These are phyloP conservation scores for Hycleus cichorii DNA, from an alignment of 1,140 invertebrate species.

Conservation along the genomic window DNA sequence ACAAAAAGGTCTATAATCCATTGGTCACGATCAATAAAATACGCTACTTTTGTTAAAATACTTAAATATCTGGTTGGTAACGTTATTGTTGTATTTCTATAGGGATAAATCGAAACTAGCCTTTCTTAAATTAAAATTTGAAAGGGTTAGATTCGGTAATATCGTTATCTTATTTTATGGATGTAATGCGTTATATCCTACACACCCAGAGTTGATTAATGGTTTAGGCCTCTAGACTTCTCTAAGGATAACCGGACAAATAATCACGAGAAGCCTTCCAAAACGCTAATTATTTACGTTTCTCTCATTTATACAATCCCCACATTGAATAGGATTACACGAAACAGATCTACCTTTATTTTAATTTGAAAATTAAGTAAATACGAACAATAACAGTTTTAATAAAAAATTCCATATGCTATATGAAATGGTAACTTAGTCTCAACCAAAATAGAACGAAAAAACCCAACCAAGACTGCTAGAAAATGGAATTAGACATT, in stretches of 20 bases:
- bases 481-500: too few relatives aligned
- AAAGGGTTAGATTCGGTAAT: conserved; percentile 6
- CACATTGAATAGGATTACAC: conserved; percentile 3
- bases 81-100: neutral
- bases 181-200: conserved; percentile 11
- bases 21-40: too few relatives aligned
- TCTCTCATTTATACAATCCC: conserved; percentile 2
- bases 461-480: too few relatives aligned
- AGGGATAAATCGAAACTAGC: conserved; percentile 3
- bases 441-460: too few relatives aligned
- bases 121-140: conserved; percentile 4
- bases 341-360: conserved; percentile 12
- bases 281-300: conserved; percentile 17
- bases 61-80: too few relatives aligned
- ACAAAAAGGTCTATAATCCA: too few relatives aligned
- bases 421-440: too few relatives aligned
- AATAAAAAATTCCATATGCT: too few relatives aligned
- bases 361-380: conserved; percentile 10
- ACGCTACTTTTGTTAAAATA: too few relatives aligned
- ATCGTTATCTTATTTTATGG: conserved; percentile 15
- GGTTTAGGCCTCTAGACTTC: conserved; percentile 9
- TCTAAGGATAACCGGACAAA: conserved; percentile 12
- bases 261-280: conserved; percentile 12
- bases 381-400: neutral
- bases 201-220: conserved; percentile 11